Conservation (phyloP, 2,797 vertebrate species). For the Coluber constrictor region DNA sequence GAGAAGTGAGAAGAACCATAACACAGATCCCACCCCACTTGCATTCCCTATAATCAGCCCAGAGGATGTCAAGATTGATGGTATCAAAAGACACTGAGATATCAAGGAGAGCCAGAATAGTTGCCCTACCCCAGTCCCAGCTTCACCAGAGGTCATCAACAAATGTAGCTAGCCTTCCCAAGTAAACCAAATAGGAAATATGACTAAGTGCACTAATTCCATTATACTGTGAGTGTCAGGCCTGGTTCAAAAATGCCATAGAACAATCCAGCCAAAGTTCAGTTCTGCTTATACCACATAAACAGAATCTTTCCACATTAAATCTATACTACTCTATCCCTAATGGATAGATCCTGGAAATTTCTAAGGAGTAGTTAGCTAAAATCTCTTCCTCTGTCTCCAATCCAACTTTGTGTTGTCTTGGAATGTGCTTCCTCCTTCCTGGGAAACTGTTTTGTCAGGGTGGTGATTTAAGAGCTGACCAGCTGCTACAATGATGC, state of each 20-base stretch:
- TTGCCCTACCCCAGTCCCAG: background rate
- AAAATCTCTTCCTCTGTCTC: background rate
- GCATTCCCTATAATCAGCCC: background rate
- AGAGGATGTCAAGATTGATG: background rate
- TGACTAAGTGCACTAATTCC: background rate
- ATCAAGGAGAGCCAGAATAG: background rate
- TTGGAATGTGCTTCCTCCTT: background rate
- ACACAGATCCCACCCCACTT: background rate
- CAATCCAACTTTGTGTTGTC: background rate
- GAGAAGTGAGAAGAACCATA: background rate
- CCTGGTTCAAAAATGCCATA: background rate
- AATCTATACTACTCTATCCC: background rate
- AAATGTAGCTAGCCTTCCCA: background rate
- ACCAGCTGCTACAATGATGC: no score
- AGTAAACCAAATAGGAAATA: background rate
- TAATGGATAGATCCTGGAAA: background rate
- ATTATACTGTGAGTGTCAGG: background rate
- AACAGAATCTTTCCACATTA: background rate
- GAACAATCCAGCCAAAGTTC: background rate
- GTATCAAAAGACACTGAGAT: background rate
- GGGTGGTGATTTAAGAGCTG: no score
- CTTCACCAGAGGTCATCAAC: background rate
- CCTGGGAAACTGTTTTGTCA: background rate
- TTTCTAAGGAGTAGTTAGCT: background rate
- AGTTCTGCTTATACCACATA: background rate